Evolutionary conservation across 2,888 invertebrate species (phyloP), one percentile per base, ranked within the genome.

Genomic region (Caenorhabditis sp.): DNA sequence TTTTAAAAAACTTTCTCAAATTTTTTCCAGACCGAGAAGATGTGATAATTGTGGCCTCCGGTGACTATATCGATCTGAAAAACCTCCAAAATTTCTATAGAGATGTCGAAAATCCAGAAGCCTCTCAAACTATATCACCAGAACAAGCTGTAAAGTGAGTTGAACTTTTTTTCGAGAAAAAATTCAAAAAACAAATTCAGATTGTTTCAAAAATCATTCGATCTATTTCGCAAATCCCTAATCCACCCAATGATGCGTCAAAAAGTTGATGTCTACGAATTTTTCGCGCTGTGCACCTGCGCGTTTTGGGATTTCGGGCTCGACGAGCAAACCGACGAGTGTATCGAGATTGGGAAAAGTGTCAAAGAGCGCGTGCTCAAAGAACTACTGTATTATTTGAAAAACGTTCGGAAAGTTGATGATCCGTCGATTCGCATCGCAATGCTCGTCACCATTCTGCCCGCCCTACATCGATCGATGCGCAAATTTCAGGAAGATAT

Each of bases 301-400:
- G 23, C 67, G 8, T 65, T 72, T n/a, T 72, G 72, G 72, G 72
- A 72, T 54, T 72, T 65, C 21, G 72, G 72, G 10, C 55, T 72
- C 4, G 62, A 61, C 21, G 68, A 62, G 0, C 72, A 72, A 55
- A 54, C 31, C n/a, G 67, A 72, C 4, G 62, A 68, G 1, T 72
- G 72, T 27, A 24, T 65, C 19, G 43, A 36, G 23, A 26, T 72
- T 27, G 67, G 71, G 21, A 60, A 54, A 23, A 26, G 51, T 14
- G 65, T 72, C 8, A 63, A 64, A 23, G 62, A 68, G 10, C 58
- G 49, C 31, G 58, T 72, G 1, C 62, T 68, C 58, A 62, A 23
- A 23, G 72, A 72, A 54, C 36, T 72, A 21, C 24, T 54, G 4
- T 60, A 65, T 43, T 72, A 72, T 21, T 49, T 65, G 26, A 50